Conservation (phyloP, 2,888 invertebrate species). For the Cephus spinipes region DNA sequence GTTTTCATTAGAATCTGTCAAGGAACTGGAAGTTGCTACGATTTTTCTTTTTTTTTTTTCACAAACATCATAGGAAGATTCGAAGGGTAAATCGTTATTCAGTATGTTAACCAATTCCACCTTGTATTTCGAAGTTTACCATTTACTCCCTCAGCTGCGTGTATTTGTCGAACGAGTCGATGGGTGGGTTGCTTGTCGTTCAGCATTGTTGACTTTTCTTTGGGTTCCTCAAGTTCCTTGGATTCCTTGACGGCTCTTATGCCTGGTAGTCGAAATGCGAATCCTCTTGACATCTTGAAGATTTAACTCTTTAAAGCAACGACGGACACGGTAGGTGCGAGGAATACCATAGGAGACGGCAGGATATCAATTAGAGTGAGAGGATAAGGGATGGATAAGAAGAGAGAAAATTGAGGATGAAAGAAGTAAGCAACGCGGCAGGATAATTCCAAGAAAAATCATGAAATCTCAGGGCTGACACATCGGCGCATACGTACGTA, state of each 20-base stretch:
- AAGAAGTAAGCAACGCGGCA: background rate
- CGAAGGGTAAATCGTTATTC: background rate
- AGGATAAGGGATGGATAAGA: background rate
- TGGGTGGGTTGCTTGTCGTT: slow-evolving; percentile 28
- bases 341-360: background rate
- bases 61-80: background rate
- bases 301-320: background rate
- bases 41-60: background rate
- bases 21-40: background rate
- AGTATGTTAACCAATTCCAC: background rate
- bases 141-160: slow-evolving; percentile 41
- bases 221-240: background rate
- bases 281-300: background rate
- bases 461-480: slow-evolving; percentile 49
- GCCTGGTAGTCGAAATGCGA: background rate
- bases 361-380: background rate
- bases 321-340: background rate
- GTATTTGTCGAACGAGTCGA: slow-evolving; percentile 41
- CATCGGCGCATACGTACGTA: slow-evolving; percentile 50
- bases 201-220: slow-evolving; percentile 27
- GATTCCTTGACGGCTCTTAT: background rate
- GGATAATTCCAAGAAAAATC: slow-evolving; percentile 35
- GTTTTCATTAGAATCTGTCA: background rate
- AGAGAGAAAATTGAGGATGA: background rate
- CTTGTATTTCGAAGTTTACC: slow-evolving; percentile 25